Evolutionary conservation across 2,888 invertebrate genomes (phyloP).

Genomic region (Charanyca ferruginea): DNA sequence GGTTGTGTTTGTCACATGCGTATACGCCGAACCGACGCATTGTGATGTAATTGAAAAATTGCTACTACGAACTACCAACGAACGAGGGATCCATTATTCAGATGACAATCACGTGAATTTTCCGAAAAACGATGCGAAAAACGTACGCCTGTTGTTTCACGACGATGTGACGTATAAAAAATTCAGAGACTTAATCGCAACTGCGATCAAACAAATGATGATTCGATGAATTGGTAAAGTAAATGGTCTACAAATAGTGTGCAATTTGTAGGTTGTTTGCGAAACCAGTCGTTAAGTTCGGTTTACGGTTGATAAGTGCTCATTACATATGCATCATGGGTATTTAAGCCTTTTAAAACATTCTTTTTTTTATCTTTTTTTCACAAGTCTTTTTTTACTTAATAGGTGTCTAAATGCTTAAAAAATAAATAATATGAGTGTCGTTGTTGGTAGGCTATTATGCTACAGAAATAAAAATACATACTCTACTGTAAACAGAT

Average conservation of each 20-base stretch:
- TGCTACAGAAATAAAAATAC: no score
- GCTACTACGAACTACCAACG: constrained; percentile 81
- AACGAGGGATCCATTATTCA: constrained; percentile 84
- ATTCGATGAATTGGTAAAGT: constrained; percentile 76
- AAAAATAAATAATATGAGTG: neutral
- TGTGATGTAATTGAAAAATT: constrained; percentile 90
- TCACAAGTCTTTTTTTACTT: neutral
- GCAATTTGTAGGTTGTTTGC: constrained; percentile 76
- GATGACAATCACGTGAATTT: constrained; percentile 87
- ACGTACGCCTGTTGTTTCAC: constrained; percentile 84
- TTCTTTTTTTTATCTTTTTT: neutral
- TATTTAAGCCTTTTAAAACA: constrained; percentile 4
- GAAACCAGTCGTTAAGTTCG: constrained; percentile 59
- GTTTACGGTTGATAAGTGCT: constrained; percentile 20
- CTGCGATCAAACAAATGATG: constrained; percentile 80
- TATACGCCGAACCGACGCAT: constrained; percentile 72
- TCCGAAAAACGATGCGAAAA: constrained; percentile 88
- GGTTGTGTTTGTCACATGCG: constrained; percentile 54
- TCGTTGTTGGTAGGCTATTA: neutral
- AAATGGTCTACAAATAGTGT: constrained; percentile 81
- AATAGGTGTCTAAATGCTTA: neutral
- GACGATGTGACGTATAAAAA: constrained; percentile 84
- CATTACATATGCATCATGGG: constrained; percentile 6
- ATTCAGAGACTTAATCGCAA: constrained; percentile 87
- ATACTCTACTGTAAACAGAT: no score